Evolutionary conservation across 1,140 invertebrate species (phyloP), one percentile per base, ranked within the genome.

Genomic region (Drosophila seguyi): DNA sequence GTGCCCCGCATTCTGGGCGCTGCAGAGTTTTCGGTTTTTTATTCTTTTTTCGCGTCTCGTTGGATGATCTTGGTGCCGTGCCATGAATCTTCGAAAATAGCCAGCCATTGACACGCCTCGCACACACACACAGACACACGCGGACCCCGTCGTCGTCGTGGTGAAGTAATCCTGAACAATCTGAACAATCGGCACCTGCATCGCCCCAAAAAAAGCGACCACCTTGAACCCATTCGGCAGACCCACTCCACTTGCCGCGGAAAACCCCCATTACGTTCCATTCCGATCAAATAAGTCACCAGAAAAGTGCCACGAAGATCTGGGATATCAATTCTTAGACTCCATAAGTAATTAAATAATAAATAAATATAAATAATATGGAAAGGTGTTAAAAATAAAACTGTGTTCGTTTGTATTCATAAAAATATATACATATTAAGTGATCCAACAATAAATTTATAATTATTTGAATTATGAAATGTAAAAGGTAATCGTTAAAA

Each of bases 71-170:
- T 90, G 90, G 88, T 74, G 75, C 71, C 73, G 79, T 91, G 84
- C 88, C 90, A 91, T 88, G 72, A 55, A 34, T 50, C 42, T 69
- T 90, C 79, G 69, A 91, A 91, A 91, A 91, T 91, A 91, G 88
- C 69, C 84, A 90, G 78, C 79, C 84, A 87, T 87, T 88, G 84
- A 87, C 85, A 84, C 39, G 61, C 50, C 63, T 59, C 60, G 52
- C 31, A 55, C 45, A 62, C 55, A 48, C 29, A 59, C 55, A 41
- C 38, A 59, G 48, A 44, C 38, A 42, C 45, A 34, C 45, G 27
- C 61, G 13, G 52, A 22, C 47, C 20, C 22, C 59, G 55, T 53
- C 61, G 44, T 45, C 59, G 56, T 53, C 65, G 36, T 52, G 53
- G 69, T 53, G 72, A 75, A 75, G 59, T 58, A 81, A 81, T 77